Evolutionary conservation across 2,888 invertebrate species (phyloP).

Genomic region (Callyntrura guangdongensis): DNA sequence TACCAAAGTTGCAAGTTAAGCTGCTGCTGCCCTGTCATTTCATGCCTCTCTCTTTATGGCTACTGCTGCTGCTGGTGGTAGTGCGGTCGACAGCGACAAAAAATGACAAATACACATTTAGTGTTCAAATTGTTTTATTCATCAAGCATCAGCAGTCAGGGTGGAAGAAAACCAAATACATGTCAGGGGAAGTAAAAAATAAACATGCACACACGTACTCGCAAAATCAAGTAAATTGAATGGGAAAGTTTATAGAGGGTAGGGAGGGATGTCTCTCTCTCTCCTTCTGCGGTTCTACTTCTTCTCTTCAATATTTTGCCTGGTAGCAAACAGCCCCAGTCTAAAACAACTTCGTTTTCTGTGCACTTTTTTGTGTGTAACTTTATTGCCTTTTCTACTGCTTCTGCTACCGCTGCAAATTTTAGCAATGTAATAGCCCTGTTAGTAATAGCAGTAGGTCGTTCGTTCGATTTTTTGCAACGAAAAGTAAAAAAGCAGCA

Average conservation of each 20-base stretch:
- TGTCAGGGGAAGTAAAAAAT: slow-evolving; percentile 48
- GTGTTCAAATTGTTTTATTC: slow-evolving; percentile 30
- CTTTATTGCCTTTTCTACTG: not conserved
- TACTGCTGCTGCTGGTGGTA: not conserved
- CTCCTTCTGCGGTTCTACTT: not conserved
- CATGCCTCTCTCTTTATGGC: not conserved
- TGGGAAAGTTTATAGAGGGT: not conserved
- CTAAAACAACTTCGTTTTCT: not conserved
- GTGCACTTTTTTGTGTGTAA: not conserved
- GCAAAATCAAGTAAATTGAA: not conserved
- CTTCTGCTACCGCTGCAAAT: not conserved
- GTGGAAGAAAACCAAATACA: slow-evolving; percentile 24
- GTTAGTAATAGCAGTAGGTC: no score
- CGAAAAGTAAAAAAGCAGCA: slow-evolving; percentile 18
- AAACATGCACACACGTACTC: not conserved
- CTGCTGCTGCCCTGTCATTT: not conserved
- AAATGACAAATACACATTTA: not conserved
- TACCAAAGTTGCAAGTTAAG: not conserved
- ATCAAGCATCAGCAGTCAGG: not conserved
- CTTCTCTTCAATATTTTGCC: not conserved
- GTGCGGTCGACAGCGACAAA: not conserved
- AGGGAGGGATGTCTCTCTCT: not conserved
- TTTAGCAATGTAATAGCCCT: not conserved
- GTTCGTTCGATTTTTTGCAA: slow-evolving; percentile 3
- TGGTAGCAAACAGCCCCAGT: not conserved